Percentiles rank a stretch among this genome's conserved stretches.
phyloP scores from a whole-genome alignment of 2,113 vertebrate species.

The Hippocampus comes region DNA sequence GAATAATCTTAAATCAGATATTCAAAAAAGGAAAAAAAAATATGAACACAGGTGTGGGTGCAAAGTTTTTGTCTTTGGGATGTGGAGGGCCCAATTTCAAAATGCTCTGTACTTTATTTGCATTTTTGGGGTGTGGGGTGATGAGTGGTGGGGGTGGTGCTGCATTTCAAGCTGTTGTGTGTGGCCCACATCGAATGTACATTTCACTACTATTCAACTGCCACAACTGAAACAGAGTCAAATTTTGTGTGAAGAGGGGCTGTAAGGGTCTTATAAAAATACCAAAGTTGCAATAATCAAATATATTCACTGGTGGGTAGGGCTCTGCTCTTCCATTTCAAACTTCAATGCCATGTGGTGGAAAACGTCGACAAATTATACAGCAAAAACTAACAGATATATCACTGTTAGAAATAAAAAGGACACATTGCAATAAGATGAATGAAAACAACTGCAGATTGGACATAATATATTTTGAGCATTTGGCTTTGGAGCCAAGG shows the following conservation, averaged over 20 bases:
- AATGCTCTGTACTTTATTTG: not conserved
- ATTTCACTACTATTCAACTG: slow-evolving; percentile 6
- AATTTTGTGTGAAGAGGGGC: slow-evolving; percentile 29
- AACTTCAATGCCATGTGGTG: slow-evolving; percentile 22
- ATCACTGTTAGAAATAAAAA: slow-evolving; percentile 24
- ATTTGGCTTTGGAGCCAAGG: slow-evolving; percentile 9
- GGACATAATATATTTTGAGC: slow-evolving; percentile 16
- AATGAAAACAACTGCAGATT: slow-evolving; percentile 23
- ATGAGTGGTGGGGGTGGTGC: not conserved
- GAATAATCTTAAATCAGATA: slow-evolving; percentile 21
- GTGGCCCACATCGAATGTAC: slow-evolving; percentile 20
- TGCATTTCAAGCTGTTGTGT: slow-evolving; percentile 35
- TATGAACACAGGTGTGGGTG: slow-evolving; percentile 28
- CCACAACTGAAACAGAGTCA: not conserved
- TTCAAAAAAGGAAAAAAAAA: slow-evolving; percentile 31
- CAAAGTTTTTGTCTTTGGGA: not conserved
- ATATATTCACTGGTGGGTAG: slow-evolving; percentile 24
- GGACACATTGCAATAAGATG: slow-evolving; percentile 4
- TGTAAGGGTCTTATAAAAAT: slow-evolving; percentile 24
- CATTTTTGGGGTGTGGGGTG: too few species aligned
- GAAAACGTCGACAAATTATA: slow-evolving; percentile 35
- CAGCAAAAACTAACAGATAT: slow-evolving; percentile 34
- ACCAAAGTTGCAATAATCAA: slow-evolving; percentile 18
- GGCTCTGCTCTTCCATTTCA: slow-evolving; percentile 20
- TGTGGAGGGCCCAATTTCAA: not conserved